Evolutionary conservation across 2,113 vertebrate genomes (phyloP).

Genomic region (Peromyscus leucopus): DNA sequence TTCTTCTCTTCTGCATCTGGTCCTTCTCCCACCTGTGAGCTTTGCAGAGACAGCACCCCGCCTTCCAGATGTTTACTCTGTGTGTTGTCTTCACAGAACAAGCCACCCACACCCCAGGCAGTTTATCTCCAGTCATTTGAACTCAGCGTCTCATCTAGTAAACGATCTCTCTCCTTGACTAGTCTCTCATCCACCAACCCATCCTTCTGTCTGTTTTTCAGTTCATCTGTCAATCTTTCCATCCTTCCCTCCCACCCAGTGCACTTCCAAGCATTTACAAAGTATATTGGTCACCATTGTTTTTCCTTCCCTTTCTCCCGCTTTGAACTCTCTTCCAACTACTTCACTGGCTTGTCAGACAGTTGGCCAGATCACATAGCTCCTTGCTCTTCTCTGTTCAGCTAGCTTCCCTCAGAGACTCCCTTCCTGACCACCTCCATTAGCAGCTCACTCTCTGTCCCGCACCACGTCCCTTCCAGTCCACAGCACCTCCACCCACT

Average conservation of each 20-base stretch:
- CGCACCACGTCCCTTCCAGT: not conserved
- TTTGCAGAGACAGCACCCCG: not conserved
- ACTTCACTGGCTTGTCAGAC: not conserved
- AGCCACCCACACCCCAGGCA: not conserved
- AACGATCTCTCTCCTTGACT: not conserved
- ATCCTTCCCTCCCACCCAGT: too few species aligned
- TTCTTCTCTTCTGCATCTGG: not conserved
- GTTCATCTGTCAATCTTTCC: not conserved
- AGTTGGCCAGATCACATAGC: not conserved
- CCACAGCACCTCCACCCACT: too few species aligned
- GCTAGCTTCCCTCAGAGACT: too few species aligned
- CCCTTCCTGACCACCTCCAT: not conserved
- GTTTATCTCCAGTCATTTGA: not conserved
- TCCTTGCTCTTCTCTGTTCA: not conserved
- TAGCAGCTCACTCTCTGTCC: not conserved
- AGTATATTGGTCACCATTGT: not conserved
- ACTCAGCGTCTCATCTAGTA: not conserved
- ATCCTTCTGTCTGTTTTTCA: not conserved
- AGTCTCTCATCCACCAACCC: not conserved
- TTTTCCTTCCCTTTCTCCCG: not conserved
- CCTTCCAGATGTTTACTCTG: not conserved
- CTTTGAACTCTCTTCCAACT: not conserved
- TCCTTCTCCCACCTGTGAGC: not conserved
- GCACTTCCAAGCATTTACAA: not conserved
- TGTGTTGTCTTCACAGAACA: not conserved